Percentiles rank a stretch among this genome's conserved stretches.
Conservation (phyloP, 2,888 invertebrate species). For the Neuroscelio doddi region DNA sequence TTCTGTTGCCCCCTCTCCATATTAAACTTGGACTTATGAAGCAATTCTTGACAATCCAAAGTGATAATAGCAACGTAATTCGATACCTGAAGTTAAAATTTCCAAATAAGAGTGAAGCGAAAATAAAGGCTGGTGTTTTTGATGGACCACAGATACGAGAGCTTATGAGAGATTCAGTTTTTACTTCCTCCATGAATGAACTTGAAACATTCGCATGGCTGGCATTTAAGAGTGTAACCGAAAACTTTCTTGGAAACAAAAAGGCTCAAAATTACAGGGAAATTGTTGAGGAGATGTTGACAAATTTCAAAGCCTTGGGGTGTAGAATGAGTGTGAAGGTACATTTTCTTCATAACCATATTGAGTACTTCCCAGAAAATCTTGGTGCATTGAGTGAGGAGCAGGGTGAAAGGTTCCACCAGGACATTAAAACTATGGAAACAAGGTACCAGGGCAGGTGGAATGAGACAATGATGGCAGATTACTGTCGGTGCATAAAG, state of each 20-base stretch:
- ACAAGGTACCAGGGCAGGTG: slow-evolving; percentile 56
- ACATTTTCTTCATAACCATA: slow-evolving; percentile 62
- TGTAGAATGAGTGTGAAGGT: slow-evolving; percentile 58
- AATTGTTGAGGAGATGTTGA: slow-evolving; percentile 48
- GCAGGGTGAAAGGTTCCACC: slow-evolving; percentile 63
- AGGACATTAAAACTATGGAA: slow-evolving; percentile 61
- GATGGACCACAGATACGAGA: slow-evolving; percentile 28
- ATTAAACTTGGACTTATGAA: slow-evolving; percentile 28
- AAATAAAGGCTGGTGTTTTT: slow-evolving; percentile 36
- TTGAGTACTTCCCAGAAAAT: slow-evolving; percentile 62
- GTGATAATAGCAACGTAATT: slow-evolving; percentile 17
- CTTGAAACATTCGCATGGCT: slow-evolving; percentile 42
- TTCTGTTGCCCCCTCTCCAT: slow-evolving; percentile 26
- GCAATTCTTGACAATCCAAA: slow-evolving; percentile 28
- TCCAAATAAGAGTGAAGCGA: slow-evolving; percentile 25
- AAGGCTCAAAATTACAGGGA: slow-evolving; percentile 39
- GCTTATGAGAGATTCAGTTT: slow-evolving; percentile 25
- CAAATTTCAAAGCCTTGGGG: slow-evolving; percentile 29
- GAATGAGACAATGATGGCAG: neutral
- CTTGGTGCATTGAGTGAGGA: slow-evolving; percentile 59
- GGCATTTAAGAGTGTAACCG: slow-evolving; percentile 24
- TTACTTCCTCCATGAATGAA: slow-evolving; percentile 35
- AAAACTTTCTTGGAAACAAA: slow-evolving; percentile 46
- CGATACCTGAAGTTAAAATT: slow-evolving; percentile 21
- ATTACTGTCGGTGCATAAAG: slow-evolving; percentile 7